Evolutionary conservation across 2,113 vertebrate species (phyloP), one percentile per base, ranked within the genome.

Genomic region (Aptenodytes forsteri): DNA sequence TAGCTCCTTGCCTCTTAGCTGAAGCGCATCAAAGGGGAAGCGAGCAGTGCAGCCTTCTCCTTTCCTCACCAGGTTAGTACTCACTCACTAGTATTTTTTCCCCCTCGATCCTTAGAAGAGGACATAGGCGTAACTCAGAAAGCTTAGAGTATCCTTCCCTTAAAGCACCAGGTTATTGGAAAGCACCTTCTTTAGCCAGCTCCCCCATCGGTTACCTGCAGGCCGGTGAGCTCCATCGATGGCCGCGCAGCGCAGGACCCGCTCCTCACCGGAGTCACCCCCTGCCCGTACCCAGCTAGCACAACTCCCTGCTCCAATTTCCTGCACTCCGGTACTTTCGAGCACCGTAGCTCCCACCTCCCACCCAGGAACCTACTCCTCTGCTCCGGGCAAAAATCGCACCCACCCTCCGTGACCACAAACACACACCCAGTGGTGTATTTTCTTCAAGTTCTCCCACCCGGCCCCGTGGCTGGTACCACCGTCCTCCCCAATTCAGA

Each of bases 191-290:
- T n/a, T 23, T 11, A 62, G 55, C 72, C 47, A 81, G 17, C 36
- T 36, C 32, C 46, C 50, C n/a, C 21, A 11, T 7, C 2, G 0
- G 16, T 49, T 75, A 83, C 83, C 89, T 83, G 49, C 62, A 50
- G 56, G 66, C 32, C n/a, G 49, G 66, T 0, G 5, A 85, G 44
- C 40, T 86, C 93, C 40, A 19, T 7, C 1, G 0, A 9, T 0
- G 1, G 77, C 80, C 56, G 42, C 0, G 0, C 36, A 11, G 32
- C 0, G 2, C 4, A 10, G 47, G 23, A n/a, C 20, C 47, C 1
- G 0, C 55, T 75, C 32, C 58, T 65, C 21, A 27, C 44, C 50
- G 6, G 38, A 27, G 62, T 0, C 14, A 54, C 29, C 23, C 27
- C 58, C 61, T 30, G 32, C 54, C 67, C 2, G 0, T 1, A 9